Conservation (phyloP, 1,140 invertebrate species). For the Eupristina koningsbergeri region DNA sequence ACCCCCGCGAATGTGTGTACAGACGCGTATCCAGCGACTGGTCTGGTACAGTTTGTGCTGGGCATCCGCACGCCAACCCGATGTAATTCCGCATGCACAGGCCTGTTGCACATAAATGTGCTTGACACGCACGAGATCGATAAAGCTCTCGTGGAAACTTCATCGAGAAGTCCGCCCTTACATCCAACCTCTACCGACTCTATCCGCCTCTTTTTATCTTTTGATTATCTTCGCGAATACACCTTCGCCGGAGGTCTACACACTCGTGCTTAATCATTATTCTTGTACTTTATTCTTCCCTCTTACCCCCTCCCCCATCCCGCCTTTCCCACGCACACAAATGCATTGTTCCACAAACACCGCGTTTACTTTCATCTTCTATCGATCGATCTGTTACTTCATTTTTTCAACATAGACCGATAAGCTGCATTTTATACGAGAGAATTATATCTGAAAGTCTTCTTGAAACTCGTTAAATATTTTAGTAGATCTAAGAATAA, state of each 20-base stretch:
- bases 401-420: too few species aligned
- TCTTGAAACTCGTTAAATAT: too few species aligned
- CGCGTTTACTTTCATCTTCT: too few species aligned
- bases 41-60: not conserved
- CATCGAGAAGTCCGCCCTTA: conserved; percentile 42
- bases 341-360: too few species aligned
- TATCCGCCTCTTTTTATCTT: conserved; percentile 26
- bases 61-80: not conserved
- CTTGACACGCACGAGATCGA: conserved; percentile 53
- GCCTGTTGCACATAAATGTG: conserved; percentile 57
- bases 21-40: too few species aligned
- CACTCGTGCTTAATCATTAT: not conserved
- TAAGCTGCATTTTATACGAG: too few species aligned
- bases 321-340: too few species aligned
- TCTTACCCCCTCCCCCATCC: too few species aligned
- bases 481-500: too few species aligned
- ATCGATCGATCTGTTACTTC: too few species aligned
- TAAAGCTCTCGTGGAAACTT: conserved; percentile 57
- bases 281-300: not conserved
- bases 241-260: not conserved
- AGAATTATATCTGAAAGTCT: too few species aligned
- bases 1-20: too few species aligned
- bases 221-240: conserved; percentile 14
- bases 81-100: conserved; percentile 17
- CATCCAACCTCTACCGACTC: not conserved